Conservation (phyloP, 2,888 invertebrate genomes). For the Steromphala cineraria region DNA sequence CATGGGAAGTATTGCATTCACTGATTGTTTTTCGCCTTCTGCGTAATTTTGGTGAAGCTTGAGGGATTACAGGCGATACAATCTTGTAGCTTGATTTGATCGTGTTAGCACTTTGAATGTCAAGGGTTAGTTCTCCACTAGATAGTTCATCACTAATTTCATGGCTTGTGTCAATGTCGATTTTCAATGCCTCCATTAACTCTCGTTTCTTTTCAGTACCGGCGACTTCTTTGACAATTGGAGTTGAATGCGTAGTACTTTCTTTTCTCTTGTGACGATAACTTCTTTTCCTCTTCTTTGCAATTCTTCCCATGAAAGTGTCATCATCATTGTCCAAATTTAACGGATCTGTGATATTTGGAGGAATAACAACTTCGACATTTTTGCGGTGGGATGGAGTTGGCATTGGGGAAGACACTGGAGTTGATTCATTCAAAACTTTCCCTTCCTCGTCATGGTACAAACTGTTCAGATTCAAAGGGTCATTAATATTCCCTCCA, state of each 20-base stretch:
- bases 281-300: slow-evolving; percentile 52
- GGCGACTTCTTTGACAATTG: not conserved
- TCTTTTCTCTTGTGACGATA: slow-evolving; percentile 47
- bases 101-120: not conserved
- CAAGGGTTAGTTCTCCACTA: not conserved
- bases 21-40: slow-evolving; percentile 61
- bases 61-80: slow-evolving; percentile 68
- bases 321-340: slow-evolving; percentile 80
- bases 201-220: slow-evolving; percentile 47
- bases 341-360: slow-evolving; percentile 93
- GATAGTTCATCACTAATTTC: not conserved
- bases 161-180: slow-evolving; percentile 41
- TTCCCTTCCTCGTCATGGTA: slow-evolving; percentile 76
- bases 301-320: slow-evolving; percentile 44
- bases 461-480: slow-evolving; percentile 92
- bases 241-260: not conserved
- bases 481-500: slow-evolving; percentile 96
- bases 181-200: slow-evolving; percentile 58
- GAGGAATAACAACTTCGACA: slow-evolving; percentile 93
- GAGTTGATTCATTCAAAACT: slow-evolving; percentile 87
- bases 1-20: slow-evolving; percentile 38
- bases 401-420: slow-evolving; percentile 92
- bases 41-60: slow-evolving; percentile 57
- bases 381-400: slow-evolving; percentile 86
- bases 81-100: slow-evolving; percentile 44